Evolutionary conservation across 2,888 invertebrate species (phyloP).

Genomic region (Microctonus hyperodae): DNA sequence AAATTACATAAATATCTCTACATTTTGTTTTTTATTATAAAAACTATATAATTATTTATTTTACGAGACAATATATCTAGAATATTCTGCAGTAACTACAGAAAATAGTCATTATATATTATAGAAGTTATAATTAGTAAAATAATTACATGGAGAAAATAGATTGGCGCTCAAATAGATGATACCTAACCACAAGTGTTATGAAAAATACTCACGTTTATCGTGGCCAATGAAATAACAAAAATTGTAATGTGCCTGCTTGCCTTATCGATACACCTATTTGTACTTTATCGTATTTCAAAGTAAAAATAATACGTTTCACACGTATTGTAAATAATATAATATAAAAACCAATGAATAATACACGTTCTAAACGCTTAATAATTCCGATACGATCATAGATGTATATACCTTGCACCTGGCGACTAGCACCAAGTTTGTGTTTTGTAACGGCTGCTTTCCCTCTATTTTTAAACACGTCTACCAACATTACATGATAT

Average conservation of each 20-base stretch:
- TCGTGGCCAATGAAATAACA: background rate
- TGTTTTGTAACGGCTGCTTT: constrained; percentile 41
- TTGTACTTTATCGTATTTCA: background rate
- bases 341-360: too few species aligned
- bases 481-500: constrained; percentile 19
- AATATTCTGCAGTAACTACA: too few species aligned
- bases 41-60: too few species aligned
- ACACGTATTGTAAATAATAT: too few species aligned
- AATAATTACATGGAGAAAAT: too few species aligned
- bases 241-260: background rate
- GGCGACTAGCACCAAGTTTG: constrained; percentile 2
- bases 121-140: background rate
- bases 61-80: background rate
- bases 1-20: background rate
- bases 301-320: too few species aligned
- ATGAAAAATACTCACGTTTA: constrained; percentile 4
- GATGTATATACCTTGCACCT: constrained; percentile 5
- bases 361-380: too few species aligned
- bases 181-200: constrained; percentile 18
- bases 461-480: constrained; percentile 35
- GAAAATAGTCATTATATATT: too few species aligned
- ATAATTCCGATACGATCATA: too few species aligned
- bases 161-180: background rate
- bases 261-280: background rate
- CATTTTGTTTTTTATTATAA: too few species aligned